These are phyloP conservation scores for Hydrocynus forskahlii DNA, from an alignment of 2,797 vertebrate genomes.

Conservation along the genomic window DNA sequence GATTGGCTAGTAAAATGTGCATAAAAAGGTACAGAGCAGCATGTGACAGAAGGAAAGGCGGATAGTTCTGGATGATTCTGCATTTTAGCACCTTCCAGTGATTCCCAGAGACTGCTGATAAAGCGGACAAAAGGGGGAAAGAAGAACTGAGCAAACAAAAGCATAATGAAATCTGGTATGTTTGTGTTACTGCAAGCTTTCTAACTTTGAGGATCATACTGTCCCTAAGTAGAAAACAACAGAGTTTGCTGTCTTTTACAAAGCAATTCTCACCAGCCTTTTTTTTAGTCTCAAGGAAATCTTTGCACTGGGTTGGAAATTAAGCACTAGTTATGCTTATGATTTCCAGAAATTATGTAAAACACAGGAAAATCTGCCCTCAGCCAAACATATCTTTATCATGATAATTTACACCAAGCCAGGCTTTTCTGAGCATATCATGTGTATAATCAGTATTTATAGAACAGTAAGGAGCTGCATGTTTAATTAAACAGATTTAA, in stretches of 20 bases:
- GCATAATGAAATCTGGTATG: constrained; percentile 47
- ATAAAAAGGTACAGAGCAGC: constrained; percentile 53
- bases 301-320: background rate
- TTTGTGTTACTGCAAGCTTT: constrained; percentile 28
- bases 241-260: background rate
- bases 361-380: background rate
- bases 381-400: constrained; percentile 8
- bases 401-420: background rate
- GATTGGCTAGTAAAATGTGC: constrained; percentile 63
- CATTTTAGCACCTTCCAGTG: constrained; percentile 58
- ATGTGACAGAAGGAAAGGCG: constrained; percentile 49
- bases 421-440: background rate
- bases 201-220: background rate
- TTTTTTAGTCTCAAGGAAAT: background rate
- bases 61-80: constrained; percentile 40
- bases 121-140: constrained; percentile 29
- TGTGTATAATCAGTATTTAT: background rate
- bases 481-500: background rate
- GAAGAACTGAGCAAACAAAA: constrained; percentile 41
- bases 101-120: constrained; percentile 50
- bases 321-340: background rate
- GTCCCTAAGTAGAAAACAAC: constrained; percentile 13
- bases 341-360: background rate
- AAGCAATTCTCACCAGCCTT: background rate
- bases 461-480: background rate